Conservation (phyloP, 1,140 invertebrate genomes). For the Brachionus plicatilis region DNA sequence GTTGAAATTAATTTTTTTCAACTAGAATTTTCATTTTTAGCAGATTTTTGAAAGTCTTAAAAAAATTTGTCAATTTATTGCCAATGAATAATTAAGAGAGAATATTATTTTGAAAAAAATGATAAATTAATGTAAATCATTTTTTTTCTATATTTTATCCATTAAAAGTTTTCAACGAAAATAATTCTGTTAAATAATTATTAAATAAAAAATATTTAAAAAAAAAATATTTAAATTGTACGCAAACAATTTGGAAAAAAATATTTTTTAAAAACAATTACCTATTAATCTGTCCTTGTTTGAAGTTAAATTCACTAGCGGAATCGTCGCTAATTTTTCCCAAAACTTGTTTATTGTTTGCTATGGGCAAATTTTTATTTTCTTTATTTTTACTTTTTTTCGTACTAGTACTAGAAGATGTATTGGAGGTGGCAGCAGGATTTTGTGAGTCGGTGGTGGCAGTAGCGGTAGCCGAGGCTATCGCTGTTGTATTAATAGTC, state of each 20-base stretch:
- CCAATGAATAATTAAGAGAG: too few relatives aligned
- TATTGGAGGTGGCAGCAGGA: neutral
- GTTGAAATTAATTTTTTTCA: too few relatives aligned
- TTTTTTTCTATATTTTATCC: too few relatives aligned
- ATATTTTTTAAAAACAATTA: conserved; percentile 24
- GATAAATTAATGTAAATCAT: too few relatives aligned
- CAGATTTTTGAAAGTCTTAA: too few relatives aligned
- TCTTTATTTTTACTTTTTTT: conserved; percentile 36
- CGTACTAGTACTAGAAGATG: neutral
- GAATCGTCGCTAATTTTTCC: neutral
- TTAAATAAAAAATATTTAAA: too few relatives aligned
- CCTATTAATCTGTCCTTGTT: conserved; percentile 43
- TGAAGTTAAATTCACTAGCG: conserved; percentile 42
- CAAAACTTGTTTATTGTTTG: neutral
- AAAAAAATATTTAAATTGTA: too few relatives aligned
- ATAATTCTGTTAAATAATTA: too few relatives aligned
- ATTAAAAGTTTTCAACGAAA: too few relatives aligned
- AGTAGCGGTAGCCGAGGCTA: conserved; percentile 15
- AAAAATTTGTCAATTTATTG: too few relatives aligned
- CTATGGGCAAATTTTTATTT: neutral
- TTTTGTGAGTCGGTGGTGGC: neutral
- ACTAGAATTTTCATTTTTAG: too few relatives aligned
- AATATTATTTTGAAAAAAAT: too few relatives aligned
- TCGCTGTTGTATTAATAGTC: conserved; percentile 39
- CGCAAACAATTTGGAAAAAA: neutral